Conservation (phyloP, 2,888 invertebrate genomes). For the Venustoraphidia nigricollis region DNA sequence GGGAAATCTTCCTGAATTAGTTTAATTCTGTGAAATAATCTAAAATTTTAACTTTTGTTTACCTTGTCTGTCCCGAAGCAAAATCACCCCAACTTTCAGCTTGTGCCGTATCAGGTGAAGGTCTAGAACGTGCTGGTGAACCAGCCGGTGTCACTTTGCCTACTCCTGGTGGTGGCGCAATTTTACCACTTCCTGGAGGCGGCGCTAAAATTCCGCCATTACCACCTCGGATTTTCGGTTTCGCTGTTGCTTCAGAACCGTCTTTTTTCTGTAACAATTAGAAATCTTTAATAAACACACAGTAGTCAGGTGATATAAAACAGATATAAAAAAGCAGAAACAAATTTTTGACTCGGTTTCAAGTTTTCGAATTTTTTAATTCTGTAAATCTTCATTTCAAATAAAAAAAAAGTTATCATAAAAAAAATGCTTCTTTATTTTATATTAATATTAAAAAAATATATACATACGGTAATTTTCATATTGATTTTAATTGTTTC, state of each 20-base stretch:
- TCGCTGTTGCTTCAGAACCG: slow-evolving; percentile 54
- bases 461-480: slow-evolving; percentile 68
- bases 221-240: slow-evolving; percentile 38
- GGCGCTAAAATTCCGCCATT: slow-evolving; percentile 60
- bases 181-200: slow-evolving; percentile 61
- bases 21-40: background rate
- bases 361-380: background rate
- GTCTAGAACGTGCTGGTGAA: slow-evolving; percentile 39
- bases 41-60: background rate
- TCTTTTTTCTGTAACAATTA: slow-evolving; percentile 61
- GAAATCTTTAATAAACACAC: slow-evolving; percentile 2
- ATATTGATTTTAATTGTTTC: slow-evolving; percentile 99
- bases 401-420: background rate
- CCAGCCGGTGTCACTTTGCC: slow-evolving; percentile 55
- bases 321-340: no score
- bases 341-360: background rate
- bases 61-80: slow-evolving; percentile 39
- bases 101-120: slow-evolving; percentile 24
- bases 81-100: slow-evolving; percentile 67
- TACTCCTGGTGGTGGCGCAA: slow-evolving; percentile 62
- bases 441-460: slow-evolving; percentile 13
- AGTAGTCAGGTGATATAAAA: no score
- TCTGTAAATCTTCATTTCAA: background rate
- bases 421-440: background rate
- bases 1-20: background rate